phyloP scores from a whole-genome alignment of 2,888 invertebrate genomes.

The Lasioglossum malachurum region DNA sequence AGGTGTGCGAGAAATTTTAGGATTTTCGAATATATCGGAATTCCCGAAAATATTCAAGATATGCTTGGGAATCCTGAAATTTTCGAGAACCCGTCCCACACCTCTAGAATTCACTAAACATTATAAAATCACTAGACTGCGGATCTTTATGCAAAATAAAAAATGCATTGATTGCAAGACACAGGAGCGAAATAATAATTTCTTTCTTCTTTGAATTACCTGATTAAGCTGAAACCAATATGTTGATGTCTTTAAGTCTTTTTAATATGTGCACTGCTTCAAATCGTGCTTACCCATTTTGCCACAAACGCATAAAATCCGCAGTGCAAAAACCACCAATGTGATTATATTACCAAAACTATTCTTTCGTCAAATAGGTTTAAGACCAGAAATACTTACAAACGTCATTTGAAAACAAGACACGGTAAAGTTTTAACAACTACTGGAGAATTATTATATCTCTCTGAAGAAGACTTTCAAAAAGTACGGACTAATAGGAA shows the following conservation, averaged over 20 bases:
- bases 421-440: conserved; percentile 87
- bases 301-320: too few relatives aligned
- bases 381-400: conserved; percentile 88
- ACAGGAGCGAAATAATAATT: too few relatives aligned
- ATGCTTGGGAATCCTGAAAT: neutral
- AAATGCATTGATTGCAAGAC: too few relatives aligned
- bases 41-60: neutral
- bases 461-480: conserved; percentile 85
- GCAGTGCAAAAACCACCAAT: neutral
- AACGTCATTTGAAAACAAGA: conserved; percentile 87
- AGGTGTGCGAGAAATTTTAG: too few relatives aligned
- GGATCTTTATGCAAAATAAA: too few relatives aligned
- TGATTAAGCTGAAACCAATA: too few relatives aligned
- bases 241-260: too few relatives aligned
- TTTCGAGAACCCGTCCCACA: neutral
- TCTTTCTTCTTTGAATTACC: too few relatives aligned
- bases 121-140: neutral
- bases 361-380: conserved; percentile 82
- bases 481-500: conserved; percentile 83
- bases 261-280: too few relatives aligned
- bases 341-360: neutral
- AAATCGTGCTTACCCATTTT: too few relatives aligned
- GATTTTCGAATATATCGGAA: too few relatives aligned
- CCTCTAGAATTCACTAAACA: neutral
- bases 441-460: conserved; percentile 85